Base-by-base conservation (phyloP, 2,888 invertebrate genomes). In the Lasioglossum calceatum region DNA sequence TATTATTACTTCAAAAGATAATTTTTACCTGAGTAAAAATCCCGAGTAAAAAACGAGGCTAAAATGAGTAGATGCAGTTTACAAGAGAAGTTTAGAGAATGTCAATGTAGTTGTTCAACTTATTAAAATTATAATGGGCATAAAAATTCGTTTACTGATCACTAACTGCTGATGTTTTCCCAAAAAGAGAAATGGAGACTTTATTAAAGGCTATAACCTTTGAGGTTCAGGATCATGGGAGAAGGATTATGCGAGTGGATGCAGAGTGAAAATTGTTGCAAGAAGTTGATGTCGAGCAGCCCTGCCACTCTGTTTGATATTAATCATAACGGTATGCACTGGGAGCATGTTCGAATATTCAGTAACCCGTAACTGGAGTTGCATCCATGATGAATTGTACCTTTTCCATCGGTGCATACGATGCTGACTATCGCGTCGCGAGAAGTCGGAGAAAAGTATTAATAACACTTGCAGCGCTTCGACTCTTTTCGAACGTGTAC, bases 311-410 rank as follows among this genome's bases (percentile, higher is more conserved):
- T 50, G 82, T 77, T 82, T 74, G 71, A 78, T 85, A 85, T 85
- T 85, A 85, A 85, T 85, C 85, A 82, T 82, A 85, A 82, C 78
- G 85, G 82, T 82, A 82, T 19, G 39, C 75, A 47, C 75, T n/a
- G 78, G 36, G 71, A 42, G 78, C 61, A 71, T 71, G 85, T 54
- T 82, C 83, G 78, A 85, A 82, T 82, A 78, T 85, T 85, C 74
- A 82, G 78, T 75, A 85, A 78, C 77, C 70, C 61, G 71, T 82
- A 82, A 78, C 83, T 75, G 71, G 61, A 77, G 81, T 84, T 84
- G 84, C 83, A 64, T 61, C 75, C 50, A 36, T 85, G 83, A 85
- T 85, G 75, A 85, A 85, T 85, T 64, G 71, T 79, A 23, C 47
- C 67, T 54, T 54, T 77, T 85, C 67, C 58, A 50, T 64, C 42